Evolutionary conservation across 2,888 invertebrate genomes (phyloP), one percentile per base, ranked within the genome.

Genomic region (Anarsia innoxiella): DNA sequence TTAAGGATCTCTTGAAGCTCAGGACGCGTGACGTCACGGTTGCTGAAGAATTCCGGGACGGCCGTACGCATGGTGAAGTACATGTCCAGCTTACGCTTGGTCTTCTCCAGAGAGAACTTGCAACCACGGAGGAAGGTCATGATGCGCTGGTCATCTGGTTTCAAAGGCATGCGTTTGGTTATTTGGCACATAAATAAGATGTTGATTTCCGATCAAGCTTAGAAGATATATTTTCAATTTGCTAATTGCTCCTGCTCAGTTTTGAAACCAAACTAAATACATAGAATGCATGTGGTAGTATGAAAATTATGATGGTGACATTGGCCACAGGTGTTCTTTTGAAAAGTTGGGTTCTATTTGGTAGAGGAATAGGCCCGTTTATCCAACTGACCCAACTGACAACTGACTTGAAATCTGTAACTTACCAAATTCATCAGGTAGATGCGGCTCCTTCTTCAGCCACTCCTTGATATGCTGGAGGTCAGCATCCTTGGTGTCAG

Each of bases 41-140:
- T 90, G 40, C 86, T 79, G 72, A 94, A 94, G 75, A 94, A 92
- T 65, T 95, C 94, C 0, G 95, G 94, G 19, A 92, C 89, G 1
- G 93, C 92, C 3, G 91, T 87, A 12, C 93, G 87, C 92, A 94
- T 93, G 6, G 94, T 94, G 70, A 93, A 94, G 75, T 93, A 94
- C 92, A 94, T 93, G 71, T 94, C 94, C 60, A 94, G 75, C 73
- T 94, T 94, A 60, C 89, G 88, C 78, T 94, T 94, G 68, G 92
- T 90, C 77, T 93, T 93, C 74, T 94, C 94, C 66, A 94, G 66
- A 36, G 94, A 94, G 78, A 94, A 94, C 80, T 94, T 94, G 79
- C 93, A 93, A 14, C 94, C 93, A 9, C 94, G 88, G 44, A 95
- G 87, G 80, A 94, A 94, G 37, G 93, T 93, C 87, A 92, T 88